Conservation (phyloP, 2,113 vertebrate genomes). For the Cavia aperea region DNA sequence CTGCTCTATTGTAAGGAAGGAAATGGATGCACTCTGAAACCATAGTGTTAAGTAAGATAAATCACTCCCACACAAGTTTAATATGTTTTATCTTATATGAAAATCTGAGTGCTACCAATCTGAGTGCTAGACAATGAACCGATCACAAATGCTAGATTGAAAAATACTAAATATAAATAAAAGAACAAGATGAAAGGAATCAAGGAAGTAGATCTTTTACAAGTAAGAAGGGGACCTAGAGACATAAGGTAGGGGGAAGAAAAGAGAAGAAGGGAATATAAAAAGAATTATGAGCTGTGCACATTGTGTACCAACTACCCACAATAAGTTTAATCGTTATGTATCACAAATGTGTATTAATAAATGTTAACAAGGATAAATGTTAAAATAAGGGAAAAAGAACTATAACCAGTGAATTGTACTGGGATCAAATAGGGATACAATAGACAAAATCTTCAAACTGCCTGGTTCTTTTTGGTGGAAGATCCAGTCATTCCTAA, state of each 20-base stretch:
- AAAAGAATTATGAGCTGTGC: neutral
- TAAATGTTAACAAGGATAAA: too few relatives aligned
- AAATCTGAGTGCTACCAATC: too few relatives aligned
- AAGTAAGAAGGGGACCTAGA: neutral
- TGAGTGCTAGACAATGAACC: too few relatives aligned
- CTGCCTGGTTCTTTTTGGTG: neutral
- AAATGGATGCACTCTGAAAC: neutral
- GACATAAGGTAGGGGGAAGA: neutral
- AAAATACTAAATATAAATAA: neutral
- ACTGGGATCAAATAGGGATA: neutral
- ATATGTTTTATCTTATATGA: neutral
- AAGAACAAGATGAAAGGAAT: neutral
- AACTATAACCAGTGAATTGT: neutral
- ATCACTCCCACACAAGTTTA: neutral
- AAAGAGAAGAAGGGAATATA: neutral
- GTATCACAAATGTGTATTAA: neutral
- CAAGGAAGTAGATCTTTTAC: neutral
- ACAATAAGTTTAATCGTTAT: neutral
- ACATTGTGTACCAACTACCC: neutral
- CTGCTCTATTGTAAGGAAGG: neutral
- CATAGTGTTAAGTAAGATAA: neutral
- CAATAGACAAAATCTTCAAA: neutral
- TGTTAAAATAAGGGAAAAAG: neutral
- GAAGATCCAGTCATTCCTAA: slow-evolving; percentile 40
- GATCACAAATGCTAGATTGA: too few relatives aligned